Conservation (phyloP, 2,888 invertebrate species). For the Ophioninae sp. region DNA sequence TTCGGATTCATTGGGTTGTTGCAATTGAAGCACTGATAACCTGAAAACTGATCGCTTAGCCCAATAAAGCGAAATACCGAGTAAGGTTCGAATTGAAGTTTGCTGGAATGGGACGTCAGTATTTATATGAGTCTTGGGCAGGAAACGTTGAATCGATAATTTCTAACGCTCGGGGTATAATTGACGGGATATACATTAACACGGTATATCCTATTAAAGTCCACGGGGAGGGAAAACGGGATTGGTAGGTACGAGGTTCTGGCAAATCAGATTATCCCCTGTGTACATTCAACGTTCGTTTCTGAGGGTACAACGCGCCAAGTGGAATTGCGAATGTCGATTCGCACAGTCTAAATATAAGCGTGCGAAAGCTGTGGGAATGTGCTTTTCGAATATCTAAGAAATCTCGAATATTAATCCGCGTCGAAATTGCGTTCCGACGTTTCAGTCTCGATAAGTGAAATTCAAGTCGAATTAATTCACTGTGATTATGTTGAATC, state of each 20-base stretch:
- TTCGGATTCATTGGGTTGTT: too few species aligned
- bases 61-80: too few species aligned
- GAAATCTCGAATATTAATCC: background rate
- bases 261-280: slow-evolving; percentile 44
- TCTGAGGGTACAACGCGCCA: slow-evolving; percentile 15
- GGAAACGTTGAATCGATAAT: slow-evolving; percentile 36
- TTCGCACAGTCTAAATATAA: slow-evolving; percentile 8
- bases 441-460: background rate
- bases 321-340: slow-evolving; percentile 10
- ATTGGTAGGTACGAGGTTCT: slow-evolving; percentile 11
- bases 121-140: background rate
- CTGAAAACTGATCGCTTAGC: too few species aligned
- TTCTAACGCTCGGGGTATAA: slow-evolving; percentile 35
- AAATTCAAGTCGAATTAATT: background rate
- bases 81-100: background rate
- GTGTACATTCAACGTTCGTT: slow-evolving; percentile 52
- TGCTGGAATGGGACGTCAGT: background rate
- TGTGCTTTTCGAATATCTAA: background rate
- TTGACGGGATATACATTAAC: slow-evolving; percentile 33
- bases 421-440: background rate
- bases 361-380: background rate
- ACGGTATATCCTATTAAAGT: slow-evolving; percentile 44
- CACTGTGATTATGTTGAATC: background rate
- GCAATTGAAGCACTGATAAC: too few species aligned
- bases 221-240: background rate